Evolutionary conservation across 2,797 vertebrate genomes (phyloP).

Genomic region (Capromys pilorides): DNA sequence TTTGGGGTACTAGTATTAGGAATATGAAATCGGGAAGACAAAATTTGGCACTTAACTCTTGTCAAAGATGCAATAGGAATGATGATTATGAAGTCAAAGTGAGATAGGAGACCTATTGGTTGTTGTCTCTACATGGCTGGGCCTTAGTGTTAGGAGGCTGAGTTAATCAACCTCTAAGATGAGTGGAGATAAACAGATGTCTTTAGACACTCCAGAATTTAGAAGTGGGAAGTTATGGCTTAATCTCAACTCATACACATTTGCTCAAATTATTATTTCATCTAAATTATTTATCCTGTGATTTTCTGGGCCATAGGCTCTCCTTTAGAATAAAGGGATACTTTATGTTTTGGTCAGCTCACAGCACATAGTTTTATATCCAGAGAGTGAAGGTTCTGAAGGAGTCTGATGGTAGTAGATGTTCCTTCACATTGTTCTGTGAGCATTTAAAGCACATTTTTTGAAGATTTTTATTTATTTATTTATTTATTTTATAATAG

Average conservation of each 20-base stretch:
- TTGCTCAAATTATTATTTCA: neutral
- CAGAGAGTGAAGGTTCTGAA: neutral
- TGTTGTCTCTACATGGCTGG: neutral
- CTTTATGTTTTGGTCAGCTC: neutral
- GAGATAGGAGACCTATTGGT: neutral
- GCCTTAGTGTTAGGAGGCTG: neutral
- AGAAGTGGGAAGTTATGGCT: neutral
- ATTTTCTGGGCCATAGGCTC: neutral
- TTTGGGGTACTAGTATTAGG: neutral
- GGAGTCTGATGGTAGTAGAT: neutral
- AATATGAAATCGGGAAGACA: neutral
- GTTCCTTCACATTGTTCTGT: neutral
- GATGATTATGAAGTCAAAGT: neutral
- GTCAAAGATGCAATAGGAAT: neutral
- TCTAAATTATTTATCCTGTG: neutral
- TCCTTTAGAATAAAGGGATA: neutral
- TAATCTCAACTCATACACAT: neutral
- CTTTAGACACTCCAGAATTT: neutral
- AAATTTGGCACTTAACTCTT: neutral
- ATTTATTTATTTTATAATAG: too few relatives aligned
- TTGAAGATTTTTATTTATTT: too few relatives aligned
- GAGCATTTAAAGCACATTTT: slow-evolving; percentile 8
- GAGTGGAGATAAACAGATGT: neutral
- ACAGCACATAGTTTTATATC: neutral
- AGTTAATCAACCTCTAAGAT: neutral